A percentile compares a stretch with the other conserved stretches of the same genome.
Conservation (phyloP, 2,888 invertebrate genomes). For the Xestoiulus laeticollis region DNA sequence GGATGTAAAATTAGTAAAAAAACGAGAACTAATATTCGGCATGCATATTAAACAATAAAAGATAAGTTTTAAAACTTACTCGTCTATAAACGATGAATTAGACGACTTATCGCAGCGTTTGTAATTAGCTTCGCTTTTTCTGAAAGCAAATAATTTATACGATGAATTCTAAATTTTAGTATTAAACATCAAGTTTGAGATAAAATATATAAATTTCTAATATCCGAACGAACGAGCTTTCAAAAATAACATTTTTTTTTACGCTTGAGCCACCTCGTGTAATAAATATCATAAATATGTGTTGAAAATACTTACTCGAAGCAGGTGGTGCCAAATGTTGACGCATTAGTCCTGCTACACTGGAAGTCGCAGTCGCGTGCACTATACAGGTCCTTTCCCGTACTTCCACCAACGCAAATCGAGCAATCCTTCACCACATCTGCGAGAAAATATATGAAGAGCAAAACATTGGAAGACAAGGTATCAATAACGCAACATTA, state of each 20-base stretch:
- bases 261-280: no score
- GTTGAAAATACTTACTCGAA: neutral
- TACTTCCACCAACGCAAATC: neutral
- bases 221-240: no score
- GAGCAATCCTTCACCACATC: conserved; percentile 44
- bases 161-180: no score
- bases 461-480: neutral
- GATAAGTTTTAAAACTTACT: neutral
- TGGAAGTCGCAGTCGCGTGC: neutral
- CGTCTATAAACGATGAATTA: neutral
- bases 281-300: no score
- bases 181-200: no score
- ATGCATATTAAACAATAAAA: neutral
- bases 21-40: no score
- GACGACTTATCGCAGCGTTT: neutral
- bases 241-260: no score
- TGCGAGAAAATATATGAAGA: neutral
- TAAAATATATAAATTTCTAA: no score
- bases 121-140: neutral
- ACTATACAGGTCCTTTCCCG: neutral
- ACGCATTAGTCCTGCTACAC: neutral
- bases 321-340: neutral
- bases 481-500: neutral
- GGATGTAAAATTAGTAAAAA: no score
- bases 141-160: neutral